A percentile compares a stretch with the other conserved stretches of the same genome.
Evolutionary conservation across 2,113 vertebrate species (phyloP).

Genomic region (Xiphias gladius): DNA sequence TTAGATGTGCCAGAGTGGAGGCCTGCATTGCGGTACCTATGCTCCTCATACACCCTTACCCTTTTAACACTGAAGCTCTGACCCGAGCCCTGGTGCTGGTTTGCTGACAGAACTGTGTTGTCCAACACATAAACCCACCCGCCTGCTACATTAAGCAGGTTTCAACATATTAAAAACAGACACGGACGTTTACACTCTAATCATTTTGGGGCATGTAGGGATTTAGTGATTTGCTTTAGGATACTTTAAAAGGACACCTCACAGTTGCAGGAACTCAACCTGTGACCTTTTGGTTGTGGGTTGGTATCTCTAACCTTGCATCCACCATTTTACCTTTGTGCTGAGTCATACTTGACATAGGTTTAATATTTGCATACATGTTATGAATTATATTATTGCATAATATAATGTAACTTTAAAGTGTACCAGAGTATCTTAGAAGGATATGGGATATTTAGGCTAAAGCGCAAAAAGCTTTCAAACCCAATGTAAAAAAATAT

Average conservation of each 20-base stretch:
- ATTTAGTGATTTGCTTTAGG: neutral
- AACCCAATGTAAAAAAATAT: neutral
- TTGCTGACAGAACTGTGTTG: neutral
- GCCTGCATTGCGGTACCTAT: slow-evolving; percentile 74
- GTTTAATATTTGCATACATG: neutral
- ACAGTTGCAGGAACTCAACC: neutral
- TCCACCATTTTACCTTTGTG: neutral
- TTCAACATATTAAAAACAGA: neutral
- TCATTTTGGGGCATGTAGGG: neutral
- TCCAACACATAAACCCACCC: slow-evolving; percentile 2
- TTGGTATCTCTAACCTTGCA: neutral
- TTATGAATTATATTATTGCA: neutral
- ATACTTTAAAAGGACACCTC: neutral
- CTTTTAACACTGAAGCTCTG: slow-evolving; percentile 66
- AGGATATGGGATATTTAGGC: neutral
- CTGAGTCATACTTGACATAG: neutral
- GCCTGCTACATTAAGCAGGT: neutral
- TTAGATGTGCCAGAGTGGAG: slow-evolving; percentile 72
- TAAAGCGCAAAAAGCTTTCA: neutral
- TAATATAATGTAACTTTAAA: neutral
- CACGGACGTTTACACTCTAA: neutral
- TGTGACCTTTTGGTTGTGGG: neutral
- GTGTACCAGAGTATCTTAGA: neutral
- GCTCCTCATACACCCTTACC: slow-evolving; percentile 62
- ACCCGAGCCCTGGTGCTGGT: slow-evolving; percentile 32